Conservation (phyloP, 2,113 vertebrate species). For the Collichthys lucidus region DNA sequence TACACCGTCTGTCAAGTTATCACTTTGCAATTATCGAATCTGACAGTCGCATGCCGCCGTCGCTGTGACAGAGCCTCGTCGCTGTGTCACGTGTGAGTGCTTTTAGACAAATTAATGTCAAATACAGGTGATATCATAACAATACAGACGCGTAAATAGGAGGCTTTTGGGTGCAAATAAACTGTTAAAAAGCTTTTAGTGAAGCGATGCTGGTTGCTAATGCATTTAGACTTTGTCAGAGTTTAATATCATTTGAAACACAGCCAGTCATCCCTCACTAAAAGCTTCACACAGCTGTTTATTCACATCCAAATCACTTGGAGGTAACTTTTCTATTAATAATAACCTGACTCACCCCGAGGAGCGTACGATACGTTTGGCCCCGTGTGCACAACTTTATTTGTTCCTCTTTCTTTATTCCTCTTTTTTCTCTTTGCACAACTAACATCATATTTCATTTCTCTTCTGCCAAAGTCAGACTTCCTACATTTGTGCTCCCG, state of each 20-base stretch:
- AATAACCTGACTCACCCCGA: not conserved
- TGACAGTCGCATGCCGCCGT: constrained; percentile 55
- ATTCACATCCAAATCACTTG: constrained; percentile 5
- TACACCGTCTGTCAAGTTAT: constrained; percentile 71
- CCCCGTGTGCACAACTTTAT: not conserved
- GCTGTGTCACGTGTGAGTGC: constrained; percentile 15
- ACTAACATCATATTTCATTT: constrained; percentile 31
- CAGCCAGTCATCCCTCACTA: not conserved
- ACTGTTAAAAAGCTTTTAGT: constrained; percentile 36
- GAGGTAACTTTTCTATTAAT: not conserved
- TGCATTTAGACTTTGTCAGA: constrained; percentile 2
- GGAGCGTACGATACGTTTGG: not conserved
- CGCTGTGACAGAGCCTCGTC: constrained; percentile 4
- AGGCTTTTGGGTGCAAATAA: not conserved
- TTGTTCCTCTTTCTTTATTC: not conserved
- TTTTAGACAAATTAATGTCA: constrained; percentile 59
- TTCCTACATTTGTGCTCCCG: constrained; percentile 30
- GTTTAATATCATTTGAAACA: constrained; percentile 31
- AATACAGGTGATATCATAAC: constrained; percentile 43
- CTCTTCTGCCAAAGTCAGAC: constrained; percentile 20
- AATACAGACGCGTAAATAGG: not conserved
- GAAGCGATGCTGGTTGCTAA: not conserved
- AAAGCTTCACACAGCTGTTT: constrained; percentile 25
- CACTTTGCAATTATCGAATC: constrained; percentile 44
- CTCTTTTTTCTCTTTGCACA: not conserved